A percentile compares a stretch with the other conserved stretches of the same genome.
These are phyloP conservation scores for Nemoura dubitans DNA, from an alignment of 2,888 invertebrate genomes.

Conservation along the genomic window DNA sequence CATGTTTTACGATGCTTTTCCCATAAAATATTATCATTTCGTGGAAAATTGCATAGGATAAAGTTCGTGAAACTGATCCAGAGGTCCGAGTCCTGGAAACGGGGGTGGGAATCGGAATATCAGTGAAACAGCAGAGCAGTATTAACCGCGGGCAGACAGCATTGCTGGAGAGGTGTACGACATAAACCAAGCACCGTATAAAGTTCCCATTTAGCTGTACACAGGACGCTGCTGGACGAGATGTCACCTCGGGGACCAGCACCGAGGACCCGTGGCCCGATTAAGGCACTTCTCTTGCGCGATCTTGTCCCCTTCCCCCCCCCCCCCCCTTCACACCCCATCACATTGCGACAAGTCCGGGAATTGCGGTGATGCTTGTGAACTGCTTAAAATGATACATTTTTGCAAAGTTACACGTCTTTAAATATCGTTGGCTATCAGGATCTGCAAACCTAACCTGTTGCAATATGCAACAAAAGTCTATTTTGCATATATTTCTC, in stretches of 20 bases:
- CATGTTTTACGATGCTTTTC: not conserved
- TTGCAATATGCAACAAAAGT: conserved; percentile 12
- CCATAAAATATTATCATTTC: not conserved
- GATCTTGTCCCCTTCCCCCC: not conserved
- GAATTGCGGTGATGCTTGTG: not conserved
- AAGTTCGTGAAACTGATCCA: not conserved
- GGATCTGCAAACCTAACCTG: not conserved
- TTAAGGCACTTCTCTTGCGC: not conserved
- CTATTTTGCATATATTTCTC: not conserved
- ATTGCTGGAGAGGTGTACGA: not conserved
- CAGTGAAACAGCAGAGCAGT: not conserved
- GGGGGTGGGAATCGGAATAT: not conserved
- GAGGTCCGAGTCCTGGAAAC: not conserved
- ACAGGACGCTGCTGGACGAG: not conserved
- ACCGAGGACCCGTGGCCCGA: not conserved
- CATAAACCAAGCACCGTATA: not conserved
- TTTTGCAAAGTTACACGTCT: not conserved
- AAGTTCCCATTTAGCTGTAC: not conserved
- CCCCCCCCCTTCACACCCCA: not conserved
- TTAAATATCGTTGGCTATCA: not conserved
- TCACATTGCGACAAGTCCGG: not conserved
- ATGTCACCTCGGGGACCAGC: not conserved
- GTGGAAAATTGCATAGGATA: not conserved
- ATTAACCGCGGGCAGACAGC: not conserved
- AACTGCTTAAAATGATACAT: not conserved